These are phyloP conservation scores for Denticeps clupeoides DNA, from an alignment of 2,797 vertebrate genomes.

Conservation along the genomic window DNA sequence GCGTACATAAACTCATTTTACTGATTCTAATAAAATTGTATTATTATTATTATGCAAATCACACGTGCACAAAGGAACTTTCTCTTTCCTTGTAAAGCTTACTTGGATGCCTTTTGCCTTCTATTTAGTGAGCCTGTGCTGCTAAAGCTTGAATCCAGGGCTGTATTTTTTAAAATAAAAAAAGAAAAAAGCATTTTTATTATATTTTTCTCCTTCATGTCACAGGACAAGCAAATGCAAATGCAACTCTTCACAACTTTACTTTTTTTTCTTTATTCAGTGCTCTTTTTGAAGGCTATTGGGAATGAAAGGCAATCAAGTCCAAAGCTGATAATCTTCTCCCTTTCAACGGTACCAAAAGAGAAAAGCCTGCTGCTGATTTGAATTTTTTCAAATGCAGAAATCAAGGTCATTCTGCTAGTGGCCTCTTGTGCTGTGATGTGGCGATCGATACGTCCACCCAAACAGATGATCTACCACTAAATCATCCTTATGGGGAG, in stretches of 20 bases:
- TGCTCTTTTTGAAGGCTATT: constrained; percentile 6
- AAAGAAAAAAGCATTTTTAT: constrained; percentile 2
- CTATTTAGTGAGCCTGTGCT: constrained; percentile 20
- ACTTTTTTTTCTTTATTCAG: neutral
- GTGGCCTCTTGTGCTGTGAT: constrained; percentile 35
- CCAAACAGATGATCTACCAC: constrained; percentile 44
- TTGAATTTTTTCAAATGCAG: constrained; percentile 41
- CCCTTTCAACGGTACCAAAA: constrained; percentile 8
- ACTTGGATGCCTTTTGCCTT: constrained; percentile 13
- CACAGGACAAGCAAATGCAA: constrained; percentile 14
- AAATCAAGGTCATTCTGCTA: constrained; percentile 47
- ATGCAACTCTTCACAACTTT: neutral
- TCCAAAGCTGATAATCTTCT: constrained; percentile 20
- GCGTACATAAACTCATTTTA: no score
- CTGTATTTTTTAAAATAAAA: constrained; percentile 15
- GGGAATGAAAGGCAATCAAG: constrained; percentile 16
- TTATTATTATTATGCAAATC: no score
- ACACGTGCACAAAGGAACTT: no score
- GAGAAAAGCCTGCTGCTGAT: constrained; percentile 7
- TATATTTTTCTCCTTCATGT: constrained; percentile 20
- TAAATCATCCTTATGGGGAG: constrained; percentile 45
- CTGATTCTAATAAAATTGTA: no score
- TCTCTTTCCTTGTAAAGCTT: constrained; percentile 8
- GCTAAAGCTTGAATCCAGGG: constrained; percentile 22
- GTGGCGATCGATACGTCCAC: constrained; percentile 44